Conservation (phyloP, 92 coral and sea anemone species). For the Umimayanthus kanabou region DNA sequence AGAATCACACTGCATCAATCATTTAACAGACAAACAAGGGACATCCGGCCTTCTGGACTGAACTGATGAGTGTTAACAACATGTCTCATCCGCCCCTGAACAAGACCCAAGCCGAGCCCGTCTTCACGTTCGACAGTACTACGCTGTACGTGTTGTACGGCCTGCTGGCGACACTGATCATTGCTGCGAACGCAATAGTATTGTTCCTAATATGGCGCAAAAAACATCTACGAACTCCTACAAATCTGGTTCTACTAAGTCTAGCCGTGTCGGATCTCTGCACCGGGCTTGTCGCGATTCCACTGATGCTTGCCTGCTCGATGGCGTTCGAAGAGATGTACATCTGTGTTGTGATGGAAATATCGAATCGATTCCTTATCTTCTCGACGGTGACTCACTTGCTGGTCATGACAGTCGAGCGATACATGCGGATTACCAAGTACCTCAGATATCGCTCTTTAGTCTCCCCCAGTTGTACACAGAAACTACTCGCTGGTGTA, state of each 20-base stretch:
- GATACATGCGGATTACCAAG: slow-evolving; percentile 72
- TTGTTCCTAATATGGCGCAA: slow-evolving; percentile 61
- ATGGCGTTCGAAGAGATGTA: slow-evolving; percentile 12
- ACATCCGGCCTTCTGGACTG: too few relatives aligned
- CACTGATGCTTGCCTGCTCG: slow-evolving; percentile 65
- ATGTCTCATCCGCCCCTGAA: background rate
- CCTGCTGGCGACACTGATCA: slow-evolving; percentile 45
- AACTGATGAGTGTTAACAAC: slow-evolving; percentile 13
- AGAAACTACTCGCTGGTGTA: slow-evolving; percentile 30
- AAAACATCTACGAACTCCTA: slow-evolving; percentile 57
- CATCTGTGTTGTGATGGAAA: slow-evolving; percentile 71
- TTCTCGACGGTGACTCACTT: slow-evolving; percentile 80
- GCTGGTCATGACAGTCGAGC: slow-evolving; percentile 65
- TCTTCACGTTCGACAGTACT: slow-evolving; percentile 11
- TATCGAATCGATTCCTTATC: slow-evolving; percentile 67
- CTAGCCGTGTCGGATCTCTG: slow-evolving; percentile 74
- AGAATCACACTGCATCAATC: background rate
- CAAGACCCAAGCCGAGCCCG: background rate
- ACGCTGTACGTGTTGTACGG: slow-evolving; percentile 56
- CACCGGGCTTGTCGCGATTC: slow-evolving; percentile 71
- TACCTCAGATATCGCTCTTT: slow-evolving; percentile 58
- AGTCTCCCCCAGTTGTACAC: slow-evolving; percentile 46
- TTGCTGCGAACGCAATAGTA: slow-evolving; percentile 61
- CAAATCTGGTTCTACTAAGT: slow-evolving; percentile 66
- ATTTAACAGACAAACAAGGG: background rate